phyloP scores from a whole-genome alignment of 1,140 invertebrate species.

The Kradibia gibbosae region DNA sequence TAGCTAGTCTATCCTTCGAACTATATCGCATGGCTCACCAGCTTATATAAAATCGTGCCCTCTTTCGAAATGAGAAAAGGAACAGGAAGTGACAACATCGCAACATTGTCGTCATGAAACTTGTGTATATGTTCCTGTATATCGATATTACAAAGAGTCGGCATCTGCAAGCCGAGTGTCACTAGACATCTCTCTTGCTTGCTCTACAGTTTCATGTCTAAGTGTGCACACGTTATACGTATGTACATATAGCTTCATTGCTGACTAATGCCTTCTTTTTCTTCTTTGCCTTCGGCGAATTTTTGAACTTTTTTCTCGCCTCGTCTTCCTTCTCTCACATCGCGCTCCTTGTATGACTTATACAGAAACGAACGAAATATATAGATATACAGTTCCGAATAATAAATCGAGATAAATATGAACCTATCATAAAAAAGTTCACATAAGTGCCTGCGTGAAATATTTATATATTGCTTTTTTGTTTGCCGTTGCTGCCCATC shows the following conservation, averaged over 20 bases:
- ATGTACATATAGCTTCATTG: not conserved
- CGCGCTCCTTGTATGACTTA: not conserved
- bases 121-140: slow-evolving; percentile 25
- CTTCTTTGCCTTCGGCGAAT: slow-evolving; percentile 27
- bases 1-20: not conserved
- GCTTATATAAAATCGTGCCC: slow-evolving; percentile 23
- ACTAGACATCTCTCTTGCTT: slow-evolving; percentile 51
- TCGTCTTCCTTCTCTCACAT: not conserved
- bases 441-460: slow-evolving; percentile 18
- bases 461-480: slow-evolving; percentile 18
- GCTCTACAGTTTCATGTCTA: not conserved
- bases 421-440: slow-evolving; percentile 10
- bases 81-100: slow-evolving; percentile 70
- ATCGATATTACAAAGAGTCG: slow-evolving; percentile 39
- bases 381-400: not conserved
- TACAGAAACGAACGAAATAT: too few relatives aligned
- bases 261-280: slow-evolving; percentile 38
- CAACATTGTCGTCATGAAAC: not conserved
- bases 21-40: slow-evolving; percentile 1
- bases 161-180: slow-evolving; percentile 70
- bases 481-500: too few relatives aligned
- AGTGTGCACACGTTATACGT: not conserved
- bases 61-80: slow-evolving; percentile 43
- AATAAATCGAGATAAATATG: slow-evolving; percentile 34
- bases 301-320: slow-evolving; percentile 6